phyloP scores from a whole-genome alignment of 2,797 vertebrate species.

The Merluccius polli region DNA sequence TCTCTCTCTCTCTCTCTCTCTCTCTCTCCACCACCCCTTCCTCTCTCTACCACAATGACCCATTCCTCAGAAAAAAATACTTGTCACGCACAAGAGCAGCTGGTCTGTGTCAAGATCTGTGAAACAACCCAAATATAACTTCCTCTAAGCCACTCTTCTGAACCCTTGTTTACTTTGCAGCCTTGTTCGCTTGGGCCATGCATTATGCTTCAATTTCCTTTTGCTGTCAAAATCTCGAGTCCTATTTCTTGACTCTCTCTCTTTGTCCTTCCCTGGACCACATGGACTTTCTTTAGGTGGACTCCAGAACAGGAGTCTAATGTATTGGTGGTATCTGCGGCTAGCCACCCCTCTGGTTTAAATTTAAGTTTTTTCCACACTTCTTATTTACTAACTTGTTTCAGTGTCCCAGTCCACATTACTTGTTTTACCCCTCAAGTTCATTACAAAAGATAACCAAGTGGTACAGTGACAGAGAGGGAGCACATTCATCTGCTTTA shows the following conservation, averaged over 20 bases:
- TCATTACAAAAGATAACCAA: background rate
- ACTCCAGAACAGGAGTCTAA: background rate
- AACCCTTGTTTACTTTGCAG: constrained; percentile 4
- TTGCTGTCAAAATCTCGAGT: background rate
- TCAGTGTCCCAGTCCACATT: background rate
- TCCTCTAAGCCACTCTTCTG: constrained; percentile 22
- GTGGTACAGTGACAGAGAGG: background rate
- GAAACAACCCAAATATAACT: constrained; percentile 6
- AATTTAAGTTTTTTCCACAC: background rate
- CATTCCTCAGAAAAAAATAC: constrained; percentile 5
- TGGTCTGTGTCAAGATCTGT: constrained; percentile 4
- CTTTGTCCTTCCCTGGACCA: background rate
- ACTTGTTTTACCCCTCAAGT: background rate
- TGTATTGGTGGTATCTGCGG: background rate
- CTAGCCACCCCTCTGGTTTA: background rate
- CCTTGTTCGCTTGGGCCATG: constrained; percentile 2
- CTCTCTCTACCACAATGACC: constrained; percentile 3
- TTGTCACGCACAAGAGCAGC: constrained; percentile 2
- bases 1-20: constrained; percentile 5
- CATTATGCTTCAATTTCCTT: constrained; percentile 1
- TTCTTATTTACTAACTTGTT: background rate
- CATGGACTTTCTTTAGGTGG: background rate
- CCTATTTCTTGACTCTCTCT: background rate
- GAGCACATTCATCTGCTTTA: too few relatives aligned
- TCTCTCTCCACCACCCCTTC: background rate